These are phyloP conservation scores for Ectobius pallidus DNA, from an alignment of 2,888 invertebrate species.

Conservation along the genomic window DNA sequence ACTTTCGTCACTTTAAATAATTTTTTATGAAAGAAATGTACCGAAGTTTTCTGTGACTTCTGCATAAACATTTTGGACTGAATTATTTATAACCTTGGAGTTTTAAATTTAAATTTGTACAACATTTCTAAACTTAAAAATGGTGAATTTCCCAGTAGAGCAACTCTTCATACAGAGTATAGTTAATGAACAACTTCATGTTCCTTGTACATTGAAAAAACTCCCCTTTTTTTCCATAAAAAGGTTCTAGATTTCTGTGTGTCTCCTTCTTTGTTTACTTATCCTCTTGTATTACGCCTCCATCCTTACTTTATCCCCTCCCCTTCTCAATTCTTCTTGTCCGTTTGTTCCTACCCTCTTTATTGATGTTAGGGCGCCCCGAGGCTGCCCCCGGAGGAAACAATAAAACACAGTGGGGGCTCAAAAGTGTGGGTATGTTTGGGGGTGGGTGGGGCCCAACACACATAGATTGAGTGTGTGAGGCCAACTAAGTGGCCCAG, in stretches of 20 bases:
- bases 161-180: too few species aligned
- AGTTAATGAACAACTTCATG: too few species aligned
- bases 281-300: constrained; percentile 33
- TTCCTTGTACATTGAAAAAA: too few species aligned
- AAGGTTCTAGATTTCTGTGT: constrained; percentile 16
- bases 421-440: not conserved
- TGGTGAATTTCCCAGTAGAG: too few species aligned
- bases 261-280: constrained; percentile 35
- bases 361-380: constrained; percentile 41
- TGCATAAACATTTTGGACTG: too few species aligned
- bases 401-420: constrained; percentile 31
- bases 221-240: constrained; percentile 3
- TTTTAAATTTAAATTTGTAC: too few species aligned
- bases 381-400: constrained; percentile 34
- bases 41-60: too few species aligned
- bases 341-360: constrained; percentile 36
- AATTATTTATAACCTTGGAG: too few species aligned
- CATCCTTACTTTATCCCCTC: constrained; percentile 26
- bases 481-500: not conserved
- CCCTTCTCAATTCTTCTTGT: constrained; percentile 35
- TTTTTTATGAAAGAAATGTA: too few species aligned
- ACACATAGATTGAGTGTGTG: constrained; percentile 28
- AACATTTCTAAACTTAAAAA: too few species aligned
- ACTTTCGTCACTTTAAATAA: too few species aligned
- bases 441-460: not conserved